Conservation (phyloP, 2,888 invertebrate species). For the Griposia aprilina region DNA sequence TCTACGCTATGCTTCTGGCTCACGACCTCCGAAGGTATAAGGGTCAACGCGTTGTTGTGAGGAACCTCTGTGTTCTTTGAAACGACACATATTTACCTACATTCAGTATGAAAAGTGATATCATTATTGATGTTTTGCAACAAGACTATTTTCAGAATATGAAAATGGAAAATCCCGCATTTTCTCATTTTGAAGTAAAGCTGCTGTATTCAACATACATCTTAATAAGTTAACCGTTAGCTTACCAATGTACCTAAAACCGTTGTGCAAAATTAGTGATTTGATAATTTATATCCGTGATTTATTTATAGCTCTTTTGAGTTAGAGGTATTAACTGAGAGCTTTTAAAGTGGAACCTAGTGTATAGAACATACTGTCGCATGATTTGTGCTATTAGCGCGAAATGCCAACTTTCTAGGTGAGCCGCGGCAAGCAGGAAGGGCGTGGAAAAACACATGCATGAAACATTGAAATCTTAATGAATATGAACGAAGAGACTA, state of each 20-base stretch:
- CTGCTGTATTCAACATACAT: neutral
- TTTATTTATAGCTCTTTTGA: constrained; percentile 42
- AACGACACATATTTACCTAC: constrained; percentile 68
- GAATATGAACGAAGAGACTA: constrained; percentile 46
- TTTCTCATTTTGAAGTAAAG: neutral
- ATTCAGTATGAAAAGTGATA: constrained; percentile 15
- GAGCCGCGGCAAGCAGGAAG: constrained; percentile 53
- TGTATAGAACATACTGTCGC: constrained; percentile 41
- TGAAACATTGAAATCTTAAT: constrained; percentile 59
- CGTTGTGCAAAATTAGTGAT: constrained; percentile 35
- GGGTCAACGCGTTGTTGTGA: constrained; percentile 82
- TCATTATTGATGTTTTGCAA: neutral
- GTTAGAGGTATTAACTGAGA: constrained; percentile 35
- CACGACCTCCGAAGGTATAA: constrained; percentile 79
- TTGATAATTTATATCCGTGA: constrained; percentile 22
- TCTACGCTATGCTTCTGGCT: constrained; percentile 75
- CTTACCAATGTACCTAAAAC: constrained; percentile 17
- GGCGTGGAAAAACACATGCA: constrained; percentile 48
- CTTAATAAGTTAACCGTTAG: constrained; percentile 18
- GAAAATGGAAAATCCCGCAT: neutral
- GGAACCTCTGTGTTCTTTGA: constrained; percentile 74
- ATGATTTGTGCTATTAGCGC: constrained; percentile 52
- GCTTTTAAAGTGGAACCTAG: constrained; percentile 32
- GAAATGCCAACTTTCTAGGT: constrained; percentile 66
- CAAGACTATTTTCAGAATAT: neutral